Base-by-base conservation (phyloP, 2,888 invertebrate species). In the Prosapia bicincta region DNA sequence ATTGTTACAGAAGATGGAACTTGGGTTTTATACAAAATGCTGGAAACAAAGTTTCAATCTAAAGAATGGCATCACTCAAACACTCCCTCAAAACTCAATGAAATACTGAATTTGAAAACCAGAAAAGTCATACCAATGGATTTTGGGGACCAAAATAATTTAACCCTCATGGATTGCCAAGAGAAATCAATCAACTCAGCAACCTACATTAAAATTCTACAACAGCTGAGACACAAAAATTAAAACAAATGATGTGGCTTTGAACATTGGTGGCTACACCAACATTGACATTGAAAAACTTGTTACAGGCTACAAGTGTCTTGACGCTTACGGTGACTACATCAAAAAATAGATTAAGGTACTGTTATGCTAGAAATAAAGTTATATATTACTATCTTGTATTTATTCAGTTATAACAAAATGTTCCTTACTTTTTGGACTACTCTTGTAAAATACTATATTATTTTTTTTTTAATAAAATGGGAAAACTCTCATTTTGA, bases 41-140 rank as follows among this genome's bases (percentile, higher is more conserved):
- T 10, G 78, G 76, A 72, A 71, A 66, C 26, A 78, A 79, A n/a
- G 69, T 69, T 73, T 25, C 76, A 78, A 28, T 79, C 77, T 32
- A 75, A 69, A 65, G 76, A 78, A 65, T 78, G 74, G 76, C 72
- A 75, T 67, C 79, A 78, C 74, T 26, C 77, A 66, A 66, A 68
- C 28, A 77, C 78, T 30, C 71, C 74, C 38, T 72, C 74, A 26
- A 68, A 67, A 25, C 66, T 74, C 69, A 76, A 74, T 32, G 76
- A 76, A 75, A 78, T 75, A 73, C 70, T 54, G 70, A 70, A 68
- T 23, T 32, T 67, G 23, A 20, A 66, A 10, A 73, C 72, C n/a
- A 66, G 77, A 72, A 81, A 81, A 79, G 74, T 80, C 76, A 81
- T 81, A 78, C 79, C 79, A 71, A 78, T 79, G 15, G 79, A 80